phyloP scores from a whole-genome alignment of 2,888 invertebrate genomes.

The Syritta pipiens region DNA sequence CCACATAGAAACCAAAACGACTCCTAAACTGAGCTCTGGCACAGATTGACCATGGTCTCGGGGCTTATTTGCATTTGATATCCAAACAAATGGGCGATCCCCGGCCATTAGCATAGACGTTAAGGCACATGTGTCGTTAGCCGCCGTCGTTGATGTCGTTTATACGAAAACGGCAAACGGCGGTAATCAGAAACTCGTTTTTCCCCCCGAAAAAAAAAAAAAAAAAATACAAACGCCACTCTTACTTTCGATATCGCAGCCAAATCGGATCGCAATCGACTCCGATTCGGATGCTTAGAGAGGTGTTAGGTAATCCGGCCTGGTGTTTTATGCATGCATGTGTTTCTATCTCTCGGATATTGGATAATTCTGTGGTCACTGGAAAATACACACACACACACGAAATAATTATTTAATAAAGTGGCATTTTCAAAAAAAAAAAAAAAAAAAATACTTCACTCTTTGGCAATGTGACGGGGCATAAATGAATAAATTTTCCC shows the following conservation, averaged over 20 bases:
- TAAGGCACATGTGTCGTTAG: slow-evolving; percentile 41
- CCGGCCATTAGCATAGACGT: slow-evolving; percentile 51
- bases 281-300: background rate
- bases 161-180: slow-evolving; percentile 44
- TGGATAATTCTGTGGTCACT: slow-evolving; percentile 19
- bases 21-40: slow-evolving; percentile 1
- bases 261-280: background rate
- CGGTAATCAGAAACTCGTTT: slow-evolving; percentile 47
- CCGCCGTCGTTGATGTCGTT: too few species aligned
- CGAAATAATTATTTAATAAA: slow-evolving; percentile 37
- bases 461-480: slow-evolving; percentile 21
- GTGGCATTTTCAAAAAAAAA: too few species aligned
- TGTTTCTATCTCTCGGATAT: slow-evolving; percentile 4
- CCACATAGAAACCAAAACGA: slow-evolving; percentile 6
- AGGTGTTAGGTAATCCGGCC: slow-evolving; percentile 17
- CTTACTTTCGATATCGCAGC: slow-evolving; percentile 38
- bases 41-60: slow-evolving; percentile 46
- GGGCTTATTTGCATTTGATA: slow-evolving; percentile 31
- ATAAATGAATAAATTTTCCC: slow-evolving; percentile 36
- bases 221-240: too few species aligned
- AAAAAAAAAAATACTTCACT: too few species aligned
- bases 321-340: background rate
- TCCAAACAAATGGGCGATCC: slow-evolving; percentile 50
- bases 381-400: background rate
- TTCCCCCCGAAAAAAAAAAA: too few species aligned